A percentile compares a stretch with the other conserved stretches of the same genome.
phyloP scores from a whole-genome alignment of 64 coral and sea anemone genomes.

The Actinia equina region DNA sequence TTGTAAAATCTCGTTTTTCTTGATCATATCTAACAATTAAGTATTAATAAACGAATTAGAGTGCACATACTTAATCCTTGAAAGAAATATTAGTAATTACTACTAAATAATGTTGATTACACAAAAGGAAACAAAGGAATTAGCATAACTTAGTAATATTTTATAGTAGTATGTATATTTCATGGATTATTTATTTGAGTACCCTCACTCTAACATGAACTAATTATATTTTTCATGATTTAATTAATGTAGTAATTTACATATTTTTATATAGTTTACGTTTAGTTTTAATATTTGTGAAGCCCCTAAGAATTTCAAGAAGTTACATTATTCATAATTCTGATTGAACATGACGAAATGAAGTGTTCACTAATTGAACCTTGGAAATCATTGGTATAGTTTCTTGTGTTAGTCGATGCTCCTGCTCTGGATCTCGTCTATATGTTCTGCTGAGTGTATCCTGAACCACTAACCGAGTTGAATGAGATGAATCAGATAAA shows the following conservation, averaged over 20 bases:
- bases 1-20: slow-evolving; percentile 48
- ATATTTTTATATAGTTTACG: not conserved
- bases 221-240: no score
- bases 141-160: no score
- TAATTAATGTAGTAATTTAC: not conserved
- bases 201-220: no score
- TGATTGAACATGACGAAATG: no score
- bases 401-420: not conserved
- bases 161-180: no score
- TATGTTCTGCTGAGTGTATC: not conserved
- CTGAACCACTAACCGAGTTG: not conserved
- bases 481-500: slow-evolving; percentile 16
- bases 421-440: not conserved
- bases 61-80: no score
- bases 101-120: no score
- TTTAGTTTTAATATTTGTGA: not conserved
- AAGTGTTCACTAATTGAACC: not conserved
- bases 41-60: not conserved
- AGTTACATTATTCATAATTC: not conserved
- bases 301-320: not conserved
- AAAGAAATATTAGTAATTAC: no score
- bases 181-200: no score
- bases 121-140: no score
- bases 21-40: slow-evolving; percentile 58
- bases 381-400: slow-evolving; percentile 4